phyloP scores from a whole-genome alignment of 2,113 vertebrate species.

The Cervus canadensis region DNA sequence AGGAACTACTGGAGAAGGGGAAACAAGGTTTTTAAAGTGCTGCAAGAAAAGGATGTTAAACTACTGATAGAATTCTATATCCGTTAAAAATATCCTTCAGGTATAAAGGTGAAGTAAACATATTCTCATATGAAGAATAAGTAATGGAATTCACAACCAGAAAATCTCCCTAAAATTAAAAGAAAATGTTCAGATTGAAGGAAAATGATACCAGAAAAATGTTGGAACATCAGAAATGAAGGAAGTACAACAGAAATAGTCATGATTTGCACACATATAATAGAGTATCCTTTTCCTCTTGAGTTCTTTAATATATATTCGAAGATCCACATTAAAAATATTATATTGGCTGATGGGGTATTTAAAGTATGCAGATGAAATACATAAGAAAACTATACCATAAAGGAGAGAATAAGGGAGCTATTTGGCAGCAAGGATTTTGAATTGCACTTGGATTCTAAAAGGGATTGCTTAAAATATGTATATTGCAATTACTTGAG shows the following conservation, averaged over 20 bases:
- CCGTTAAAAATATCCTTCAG: not conserved
- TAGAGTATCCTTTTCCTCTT: not conserved
- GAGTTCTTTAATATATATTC: not conserved
- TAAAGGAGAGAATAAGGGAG: not conserved
- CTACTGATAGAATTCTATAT: not conserved
- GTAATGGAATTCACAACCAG: not conserved
- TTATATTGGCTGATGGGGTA: not conserved
- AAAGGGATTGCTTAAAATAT: not conserved
- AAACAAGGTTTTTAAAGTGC: not conserved
- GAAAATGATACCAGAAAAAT: not conserved
- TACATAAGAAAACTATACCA: not conserved
- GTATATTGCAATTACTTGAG: not conserved
- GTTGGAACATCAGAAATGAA: not conserved
- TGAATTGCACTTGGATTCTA: not conserved
- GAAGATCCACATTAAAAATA: not conserved
- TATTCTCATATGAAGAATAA: not conserved
- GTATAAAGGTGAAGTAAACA: not conserved
- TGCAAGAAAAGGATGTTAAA: not conserved
- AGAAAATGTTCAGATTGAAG: not conserved
- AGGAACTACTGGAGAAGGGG: not conserved
- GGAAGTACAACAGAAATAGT: not conserved
- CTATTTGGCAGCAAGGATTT: not conserved
- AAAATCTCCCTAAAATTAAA: not conserved
- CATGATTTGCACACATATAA: not conserved
- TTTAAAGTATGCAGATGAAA: not conserved